phyloP scores from a whole-genome alignment of 2,113 vertebrate species.

The Himantopus leucocephalus region DNA sequence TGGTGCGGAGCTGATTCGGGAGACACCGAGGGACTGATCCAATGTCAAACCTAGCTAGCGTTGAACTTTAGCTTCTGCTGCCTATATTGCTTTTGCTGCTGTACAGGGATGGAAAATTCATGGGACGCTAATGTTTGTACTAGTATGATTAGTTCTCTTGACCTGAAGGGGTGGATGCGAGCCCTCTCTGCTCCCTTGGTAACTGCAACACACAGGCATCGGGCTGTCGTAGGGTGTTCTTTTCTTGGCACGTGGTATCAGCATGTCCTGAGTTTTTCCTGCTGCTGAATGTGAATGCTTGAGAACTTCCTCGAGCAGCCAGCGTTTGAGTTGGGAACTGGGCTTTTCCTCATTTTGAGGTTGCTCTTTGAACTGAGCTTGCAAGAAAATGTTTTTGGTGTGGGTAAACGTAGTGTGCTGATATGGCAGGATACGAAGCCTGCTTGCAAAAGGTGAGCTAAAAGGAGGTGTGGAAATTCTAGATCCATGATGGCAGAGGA shows the following conservation, averaged over 20 bases:
- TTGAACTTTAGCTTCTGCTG: not conserved
- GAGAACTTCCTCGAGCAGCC: not conserved
- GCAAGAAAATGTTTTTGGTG: not conserved
- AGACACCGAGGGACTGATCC: rapidly evolving
- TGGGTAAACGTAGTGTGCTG: not conserved
- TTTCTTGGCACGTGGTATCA: not conserved
- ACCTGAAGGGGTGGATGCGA: not conserved
- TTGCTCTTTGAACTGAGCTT: not conserved
- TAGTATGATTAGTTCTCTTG: not conserved
- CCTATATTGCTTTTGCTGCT: not conserved
- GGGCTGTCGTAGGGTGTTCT: rapidly evolving
- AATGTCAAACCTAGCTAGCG: not conserved
- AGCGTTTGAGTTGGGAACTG: not conserved
- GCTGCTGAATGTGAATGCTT: not conserved
- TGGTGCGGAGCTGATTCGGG: not conserved
- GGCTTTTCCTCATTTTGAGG: not conserved
- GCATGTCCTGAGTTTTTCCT: not conserved
- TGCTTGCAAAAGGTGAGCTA: not conserved
- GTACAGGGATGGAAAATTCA: not conserved
- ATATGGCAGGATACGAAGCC: not conserved
- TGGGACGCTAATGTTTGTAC: not conserved
- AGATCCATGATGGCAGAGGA: not conserved
- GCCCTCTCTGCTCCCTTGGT: not conserved
- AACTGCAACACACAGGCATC: rapidly evolving
- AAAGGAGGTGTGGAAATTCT: not conserved